Conservation (phyloP, 2,888 invertebrate genomes). For the Synergus japonicus region DNA sequence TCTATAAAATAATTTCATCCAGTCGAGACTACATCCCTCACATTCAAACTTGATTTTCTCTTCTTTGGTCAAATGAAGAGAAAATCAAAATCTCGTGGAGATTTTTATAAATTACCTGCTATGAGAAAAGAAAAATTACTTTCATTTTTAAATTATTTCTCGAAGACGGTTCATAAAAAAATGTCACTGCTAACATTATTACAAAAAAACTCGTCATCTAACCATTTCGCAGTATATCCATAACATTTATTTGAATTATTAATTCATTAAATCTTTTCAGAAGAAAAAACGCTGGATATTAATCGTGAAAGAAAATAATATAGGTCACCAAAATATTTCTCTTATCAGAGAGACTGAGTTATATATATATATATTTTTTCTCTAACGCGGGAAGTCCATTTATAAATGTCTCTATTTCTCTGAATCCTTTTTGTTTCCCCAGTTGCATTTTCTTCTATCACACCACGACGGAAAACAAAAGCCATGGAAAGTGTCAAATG, state of each 20-base stretch:
- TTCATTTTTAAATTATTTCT: too few relatives aligned
- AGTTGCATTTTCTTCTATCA: constrained; percentile 55
- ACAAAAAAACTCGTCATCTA: too few relatives aligned
- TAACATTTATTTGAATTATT: too few relatives aligned
- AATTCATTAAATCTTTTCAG: not conserved
- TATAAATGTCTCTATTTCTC: constrained; percentile 27
- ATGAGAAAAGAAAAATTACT: too few relatives aligned
- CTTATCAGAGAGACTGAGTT: not conserved
- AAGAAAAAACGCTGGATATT: not conserved
- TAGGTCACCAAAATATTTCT: constrained; percentile 27
- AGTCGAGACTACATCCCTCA: not conserved
- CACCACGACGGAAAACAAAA: constrained; percentile 58
- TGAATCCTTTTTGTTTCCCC: constrained; percentile 20
- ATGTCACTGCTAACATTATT: too few relatives aligned
- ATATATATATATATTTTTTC: not conserved
- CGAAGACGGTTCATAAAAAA: too few relatives aligned
- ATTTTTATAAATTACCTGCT: too few relatives aligned
- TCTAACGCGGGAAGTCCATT: constrained; percentile 1
- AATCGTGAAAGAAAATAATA: constrained; percentile 15
- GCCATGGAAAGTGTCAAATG: constrained; percentile 53
- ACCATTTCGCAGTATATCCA: too few relatives aligned
- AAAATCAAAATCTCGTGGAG: not conserved
- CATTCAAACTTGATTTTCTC: not conserved
- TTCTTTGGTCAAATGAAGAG: not conserved
- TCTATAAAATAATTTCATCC: not conserved